Evolutionary conservation across 2,113 vertebrate species (phyloP).

Genomic region (Scomber japonicus): DNA sequence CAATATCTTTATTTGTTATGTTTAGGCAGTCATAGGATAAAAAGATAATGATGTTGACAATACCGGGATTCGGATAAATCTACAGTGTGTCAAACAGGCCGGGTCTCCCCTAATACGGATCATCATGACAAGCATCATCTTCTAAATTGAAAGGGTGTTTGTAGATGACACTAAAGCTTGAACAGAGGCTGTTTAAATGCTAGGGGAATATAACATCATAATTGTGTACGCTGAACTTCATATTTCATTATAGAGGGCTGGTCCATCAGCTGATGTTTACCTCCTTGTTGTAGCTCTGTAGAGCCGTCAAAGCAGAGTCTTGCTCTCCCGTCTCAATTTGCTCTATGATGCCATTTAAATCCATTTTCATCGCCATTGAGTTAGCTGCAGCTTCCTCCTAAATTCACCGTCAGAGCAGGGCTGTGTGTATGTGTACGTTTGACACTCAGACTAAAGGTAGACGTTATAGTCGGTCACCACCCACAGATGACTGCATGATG

Average conservation of each 20-base stretch:
- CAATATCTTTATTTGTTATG: too few relatives aligned
- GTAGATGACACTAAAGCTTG: background rate
- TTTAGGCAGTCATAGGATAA: too few relatives aligned
- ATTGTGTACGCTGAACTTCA: background rate
- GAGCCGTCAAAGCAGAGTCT: constrained; percentile 83
- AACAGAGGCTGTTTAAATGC: background rate
- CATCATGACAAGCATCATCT: background rate
- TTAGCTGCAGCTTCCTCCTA: constrained; percentile 1
- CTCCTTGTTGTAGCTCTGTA: constrained; percentile 88
- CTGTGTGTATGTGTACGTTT: background rate
- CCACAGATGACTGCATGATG: constrained; percentile 59
- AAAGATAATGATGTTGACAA: too few relatives aligned
- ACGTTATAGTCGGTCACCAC: constrained; percentile 21
- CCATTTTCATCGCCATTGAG: constrained; percentile 83
- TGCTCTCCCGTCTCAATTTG: constrained; percentile 89
- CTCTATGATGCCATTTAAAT: constrained; percentile 86
- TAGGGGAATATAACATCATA: background rate
- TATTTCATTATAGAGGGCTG: background rate
- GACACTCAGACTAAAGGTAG: background rate
- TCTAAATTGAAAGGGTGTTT: background rate
- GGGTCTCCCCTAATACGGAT: background rate
- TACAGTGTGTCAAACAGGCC: too few relatives aligned
- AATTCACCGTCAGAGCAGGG: background rate
- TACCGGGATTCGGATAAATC: too few relatives aligned
- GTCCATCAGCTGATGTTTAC: constrained; percentile 59